Evolutionary conservation across 2,888 invertebrate species (phyloP).

Genomic region (Phaonia tiefii): DNA sequence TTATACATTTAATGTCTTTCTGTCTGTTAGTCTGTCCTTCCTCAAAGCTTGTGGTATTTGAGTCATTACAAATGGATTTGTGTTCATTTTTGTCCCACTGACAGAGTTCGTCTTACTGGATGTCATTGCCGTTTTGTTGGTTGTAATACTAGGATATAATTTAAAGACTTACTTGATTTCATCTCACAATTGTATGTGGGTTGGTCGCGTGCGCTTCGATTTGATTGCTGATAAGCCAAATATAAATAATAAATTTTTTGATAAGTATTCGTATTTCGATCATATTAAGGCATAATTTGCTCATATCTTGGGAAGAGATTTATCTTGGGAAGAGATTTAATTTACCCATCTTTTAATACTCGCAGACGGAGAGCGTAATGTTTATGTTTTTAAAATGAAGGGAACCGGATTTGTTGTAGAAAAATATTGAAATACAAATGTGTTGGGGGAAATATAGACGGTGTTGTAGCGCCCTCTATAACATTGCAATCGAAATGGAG

Average conservation of each 20-base stretch:
- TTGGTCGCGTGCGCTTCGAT: constrained; percentile 78
- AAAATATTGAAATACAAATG: no score
- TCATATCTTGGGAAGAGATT: constrained; percentile 59
- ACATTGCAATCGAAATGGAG: no score
- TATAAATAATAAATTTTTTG: constrained; percentile 65
- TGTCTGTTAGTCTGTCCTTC: constrained; percentile 1
- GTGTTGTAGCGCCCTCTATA: no score
- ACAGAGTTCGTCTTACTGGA: constrained; percentile 45
- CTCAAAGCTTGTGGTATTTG: constrained; percentile 71
- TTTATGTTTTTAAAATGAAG: constrained; percentile 49
- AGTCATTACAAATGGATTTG: constrained; percentile 72
- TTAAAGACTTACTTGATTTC: constrained; percentile 73
- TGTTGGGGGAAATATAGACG: no score
- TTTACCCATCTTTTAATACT: constrained; percentile 57
- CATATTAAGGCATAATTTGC: constrained; percentile 50
- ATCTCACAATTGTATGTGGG: constrained; percentile 73
- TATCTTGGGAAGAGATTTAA: constrained; percentile 64
- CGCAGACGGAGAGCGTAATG: neutral
- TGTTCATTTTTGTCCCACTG: constrained; percentile 45
- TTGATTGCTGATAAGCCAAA: constrained; percentile 66
- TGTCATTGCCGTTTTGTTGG: constrained; percentile 35
- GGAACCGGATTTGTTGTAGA: constrained; percentile 16
- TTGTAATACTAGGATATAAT: constrained; percentile 75
- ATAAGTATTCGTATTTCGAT: constrained; percentile 60
- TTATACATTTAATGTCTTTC: constrained; percentile 20